These are phyloP conservation scores for Scleropages formosus DNA, from an alignment of 2,797 vertebrate genomes.

Conservation along the genomic window DNA sequence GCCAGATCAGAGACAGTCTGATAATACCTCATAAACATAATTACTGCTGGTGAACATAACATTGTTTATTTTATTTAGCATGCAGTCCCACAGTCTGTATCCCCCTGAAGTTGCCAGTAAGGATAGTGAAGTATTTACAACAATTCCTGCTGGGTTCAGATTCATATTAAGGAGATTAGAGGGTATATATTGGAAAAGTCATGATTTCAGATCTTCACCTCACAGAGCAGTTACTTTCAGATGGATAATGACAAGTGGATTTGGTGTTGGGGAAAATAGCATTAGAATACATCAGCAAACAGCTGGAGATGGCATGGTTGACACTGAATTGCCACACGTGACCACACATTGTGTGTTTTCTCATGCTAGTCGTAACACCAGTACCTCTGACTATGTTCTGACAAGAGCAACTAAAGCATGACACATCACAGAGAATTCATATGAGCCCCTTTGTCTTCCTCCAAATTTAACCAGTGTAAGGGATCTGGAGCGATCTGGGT, in stretches of 20 bases:
- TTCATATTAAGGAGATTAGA: conserved; percentile 59
- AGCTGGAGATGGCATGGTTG: conserved; percentile 35
- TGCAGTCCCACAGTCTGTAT: conserved; percentile 21
- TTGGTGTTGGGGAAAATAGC: conserved; percentile 48
- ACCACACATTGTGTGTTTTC: neutral
- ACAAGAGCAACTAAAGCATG: neutral
- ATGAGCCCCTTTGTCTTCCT: neutral
- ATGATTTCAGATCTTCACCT: conserved; percentile 47
- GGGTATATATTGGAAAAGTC: conserved; percentile 59
- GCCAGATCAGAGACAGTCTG: conserved; percentile 57
- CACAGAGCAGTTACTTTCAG: conserved; percentile 54
- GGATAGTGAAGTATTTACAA: conserved; percentile 46
- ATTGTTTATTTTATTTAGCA: conserved; percentile 15
- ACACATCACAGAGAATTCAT: neutral
- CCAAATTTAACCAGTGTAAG: neutral
- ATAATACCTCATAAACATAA: conserved; percentile 35
- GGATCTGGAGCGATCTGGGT: neutral
- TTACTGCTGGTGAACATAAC: conserved; percentile 20
- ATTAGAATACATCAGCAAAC: conserved; percentile 45
- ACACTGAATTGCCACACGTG: conserved; percentile 28
- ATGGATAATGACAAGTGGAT: conserved; percentile 52
- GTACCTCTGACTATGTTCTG: neutral
- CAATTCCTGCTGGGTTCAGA: conserved; percentile 57
- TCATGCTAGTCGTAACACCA: neutral
- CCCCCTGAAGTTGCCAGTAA: conserved; percentile 43